Evolutionary conservation across 2,797 vertebrate genomes (phyloP).

Genomic region (Spinus pinus): DNA sequence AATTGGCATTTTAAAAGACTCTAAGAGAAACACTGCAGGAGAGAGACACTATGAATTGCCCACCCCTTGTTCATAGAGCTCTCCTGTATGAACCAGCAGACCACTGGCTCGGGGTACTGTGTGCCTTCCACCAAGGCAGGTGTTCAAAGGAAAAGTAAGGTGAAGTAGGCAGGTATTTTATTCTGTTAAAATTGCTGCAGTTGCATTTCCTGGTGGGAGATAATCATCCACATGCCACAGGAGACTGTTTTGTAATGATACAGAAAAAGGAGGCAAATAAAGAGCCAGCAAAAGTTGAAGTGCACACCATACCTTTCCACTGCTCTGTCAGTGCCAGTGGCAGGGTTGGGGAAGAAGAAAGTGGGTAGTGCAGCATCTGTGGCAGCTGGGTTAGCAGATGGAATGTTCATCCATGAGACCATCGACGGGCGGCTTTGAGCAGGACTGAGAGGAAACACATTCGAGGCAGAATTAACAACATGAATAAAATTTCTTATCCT

Average conservation of each 20-base stretch:
- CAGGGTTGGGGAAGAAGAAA: constrained; percentile 29
- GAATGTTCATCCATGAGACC: constrained; percentile 78
- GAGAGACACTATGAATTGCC: not conserved
- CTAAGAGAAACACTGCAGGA: not conserved
- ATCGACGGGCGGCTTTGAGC: constrained; percentile 72
- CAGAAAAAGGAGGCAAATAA: constrained; percentile 39
- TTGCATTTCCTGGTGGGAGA: not conserved
- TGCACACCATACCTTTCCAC: constrained; percentile 79
- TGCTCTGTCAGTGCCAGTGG: constrained; percentile 67
- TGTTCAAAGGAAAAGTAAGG: not conserved
- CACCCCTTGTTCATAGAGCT: not conserved
- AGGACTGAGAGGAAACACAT: constrained; percentile 24
- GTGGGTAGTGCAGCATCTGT: constrained; percentile 9
- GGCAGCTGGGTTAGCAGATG: not conserved
- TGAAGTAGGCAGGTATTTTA: not conserved
- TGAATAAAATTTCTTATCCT: not conserved
- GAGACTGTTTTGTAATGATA: not conserved
- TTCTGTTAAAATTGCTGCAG: not conserved
- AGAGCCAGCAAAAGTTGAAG: constrained; percentile 67
- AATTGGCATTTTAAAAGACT: not conserved
- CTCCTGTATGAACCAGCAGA: not conserved
- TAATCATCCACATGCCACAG: not conserved
- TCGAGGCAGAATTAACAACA: not conserved
- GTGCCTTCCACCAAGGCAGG: not conserved
- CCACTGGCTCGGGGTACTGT: not conserved